Percentiles rank a stretch among this genome's conserved stretches.
Evolutionary conservation across 37 sponge, comb jelly and placozoan species (phyloP).

Genomic region (Lycopodina hypogea): DNA sequence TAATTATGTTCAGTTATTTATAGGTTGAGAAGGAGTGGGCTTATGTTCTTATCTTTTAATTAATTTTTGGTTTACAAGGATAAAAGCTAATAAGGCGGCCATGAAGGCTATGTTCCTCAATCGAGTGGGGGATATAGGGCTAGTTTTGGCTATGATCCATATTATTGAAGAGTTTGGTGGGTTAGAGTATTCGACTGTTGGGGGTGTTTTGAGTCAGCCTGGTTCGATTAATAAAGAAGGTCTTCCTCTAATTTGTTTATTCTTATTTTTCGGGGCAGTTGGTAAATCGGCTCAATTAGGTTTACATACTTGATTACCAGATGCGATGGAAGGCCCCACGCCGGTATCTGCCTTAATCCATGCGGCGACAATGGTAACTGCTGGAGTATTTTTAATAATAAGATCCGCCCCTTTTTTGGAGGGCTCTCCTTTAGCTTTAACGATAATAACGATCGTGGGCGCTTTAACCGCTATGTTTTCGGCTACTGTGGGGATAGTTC

Average conservation of each 20-base stretch:
- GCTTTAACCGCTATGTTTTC: constrained; percentile 87
- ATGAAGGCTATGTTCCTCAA: constrained; percentile 82
- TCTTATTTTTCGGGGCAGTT: constrained; percentile 80
- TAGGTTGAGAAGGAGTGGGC: constrained; percentile 80
- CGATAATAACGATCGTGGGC: constrained; percentile 61
- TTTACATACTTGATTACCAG: too few species aligned
- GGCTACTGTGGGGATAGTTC: constrained; percentile 73
- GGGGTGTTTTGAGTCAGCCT: constrained; percentile 15
- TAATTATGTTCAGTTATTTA: constrained; percentile 81
- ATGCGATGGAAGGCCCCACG: constrained; percentile 88
- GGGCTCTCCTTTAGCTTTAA: constrained; percentile 54
- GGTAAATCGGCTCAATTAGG: constrained; percentile 87
- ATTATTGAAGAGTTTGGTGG: constrained; percentile 66
- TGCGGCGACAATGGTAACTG: constrained; percentile 87
- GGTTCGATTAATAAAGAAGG: constrained; percentile 3
- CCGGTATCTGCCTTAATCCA: constrained; percentile 88
- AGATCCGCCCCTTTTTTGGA: constrained; percentile 75
- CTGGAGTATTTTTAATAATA: constrained; percentile 85
- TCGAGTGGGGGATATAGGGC: constrained; percentile 69
- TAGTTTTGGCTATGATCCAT: constrained; percentile 71
- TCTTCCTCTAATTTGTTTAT: constrained; percentile 69
- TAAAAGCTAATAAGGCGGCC: constrained; percentile 76
- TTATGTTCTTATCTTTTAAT: constrained; percentile 81
- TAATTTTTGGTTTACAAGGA: constrained; percentile 74
- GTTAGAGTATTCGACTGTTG: constrained; percentile 62